Percentiles rank a stretch among this genome's conserved stretches.
Conservation (phyloP, 2,113 vertebrate genomes). For the Labeo catla region DNA sequence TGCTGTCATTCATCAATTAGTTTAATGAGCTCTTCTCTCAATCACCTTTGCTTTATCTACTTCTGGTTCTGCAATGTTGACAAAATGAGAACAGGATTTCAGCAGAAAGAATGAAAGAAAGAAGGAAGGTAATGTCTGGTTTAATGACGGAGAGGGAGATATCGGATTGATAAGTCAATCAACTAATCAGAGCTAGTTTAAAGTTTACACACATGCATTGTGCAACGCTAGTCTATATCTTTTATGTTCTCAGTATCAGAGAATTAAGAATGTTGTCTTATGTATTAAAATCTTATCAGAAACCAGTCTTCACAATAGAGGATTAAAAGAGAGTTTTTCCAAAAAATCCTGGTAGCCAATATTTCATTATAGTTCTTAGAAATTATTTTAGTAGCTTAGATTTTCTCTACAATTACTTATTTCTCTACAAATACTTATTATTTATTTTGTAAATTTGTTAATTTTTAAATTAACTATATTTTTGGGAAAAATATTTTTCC, state of each 20-base stretch:
- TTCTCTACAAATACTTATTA: too few relatives aligned
- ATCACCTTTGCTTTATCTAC: slow-evolving; percentile 7
- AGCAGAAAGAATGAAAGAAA: neutral
- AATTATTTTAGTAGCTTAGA: too few relatives aligned
- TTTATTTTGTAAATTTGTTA: too few relatives aligned
- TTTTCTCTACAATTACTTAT: too few relatives aligned
- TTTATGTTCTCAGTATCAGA: neutral
- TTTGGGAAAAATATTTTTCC: neutral
- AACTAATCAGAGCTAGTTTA: neutral
- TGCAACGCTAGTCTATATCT: neutral
- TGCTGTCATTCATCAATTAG: slow-evolving; percentile 78
- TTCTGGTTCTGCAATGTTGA: slow-evolving; percentile 57
- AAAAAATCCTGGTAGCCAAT: neutral
- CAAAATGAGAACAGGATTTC: slow-evolving; percentile 82
- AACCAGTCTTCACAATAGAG: neutral
- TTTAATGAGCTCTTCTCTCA: slow-evolving; percentile 75
- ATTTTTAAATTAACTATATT: too few relatives aligned
- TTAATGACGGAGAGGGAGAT: neutral
- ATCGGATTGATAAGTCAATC: neutral
- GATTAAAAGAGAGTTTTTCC: neutral
- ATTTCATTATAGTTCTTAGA: neutral
- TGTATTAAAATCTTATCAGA: neutral
- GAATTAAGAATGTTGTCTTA: neutral
- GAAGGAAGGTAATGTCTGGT: neutral
- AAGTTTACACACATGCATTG: neutral